Percentiles rank a stretch among this genome's conserved stretches.
Conservation (phyloP, 2,888 invertebrate genomes). For the Drosophila anceps region DNA sequence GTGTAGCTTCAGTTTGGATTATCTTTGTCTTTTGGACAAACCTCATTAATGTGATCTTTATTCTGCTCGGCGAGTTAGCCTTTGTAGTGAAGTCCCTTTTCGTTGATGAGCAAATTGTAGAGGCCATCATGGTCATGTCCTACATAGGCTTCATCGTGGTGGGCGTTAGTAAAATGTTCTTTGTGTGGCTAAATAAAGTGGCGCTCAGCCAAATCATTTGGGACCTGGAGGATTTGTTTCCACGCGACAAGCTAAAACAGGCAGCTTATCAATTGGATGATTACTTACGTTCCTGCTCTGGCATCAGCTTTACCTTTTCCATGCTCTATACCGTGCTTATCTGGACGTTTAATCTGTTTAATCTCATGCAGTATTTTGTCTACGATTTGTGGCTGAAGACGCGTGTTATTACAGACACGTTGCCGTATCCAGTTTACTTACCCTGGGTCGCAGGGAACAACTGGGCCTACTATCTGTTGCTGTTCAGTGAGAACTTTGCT, state of each 20-base stretch:
- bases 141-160: conserved; percentile 80
- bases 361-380: conserved; percentile 66
- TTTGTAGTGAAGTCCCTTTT: conserved; percentile 66
- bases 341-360: conserved; percentile 81
- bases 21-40: conserved; percentile 59
- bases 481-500: conserved; percentile 63
- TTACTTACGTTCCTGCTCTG: conserved; percentile 55
- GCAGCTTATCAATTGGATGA: conserved; percentile 41
- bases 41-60: conserved; percentile 59
- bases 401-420: conserved; percentile 48
- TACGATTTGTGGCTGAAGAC: conserved; percentile 60
- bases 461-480: conserved; percentile 71
- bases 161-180: conserved; percentile 76
- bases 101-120: conserved; percentile 64
- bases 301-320: conserved; percentile 69
- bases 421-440: conserved; percentile 72
- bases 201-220: conserved; percentile 62
- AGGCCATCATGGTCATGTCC: conserved; percentile 75
- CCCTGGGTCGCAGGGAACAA: conserved; percentile 71
- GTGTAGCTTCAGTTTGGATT: conserved; percentile 11
- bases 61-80: conserved; percentile 59
- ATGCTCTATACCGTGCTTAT: conserved; percentile 79
- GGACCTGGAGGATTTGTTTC: conserved; percentile 67
- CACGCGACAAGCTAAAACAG: conserved; percentile 44
- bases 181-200: conserved; percentile 72